Evolutionary conservation across 2,888 invertebrate species (phyloP).

Genomic region (Serripes groenlandicus): DNA sequence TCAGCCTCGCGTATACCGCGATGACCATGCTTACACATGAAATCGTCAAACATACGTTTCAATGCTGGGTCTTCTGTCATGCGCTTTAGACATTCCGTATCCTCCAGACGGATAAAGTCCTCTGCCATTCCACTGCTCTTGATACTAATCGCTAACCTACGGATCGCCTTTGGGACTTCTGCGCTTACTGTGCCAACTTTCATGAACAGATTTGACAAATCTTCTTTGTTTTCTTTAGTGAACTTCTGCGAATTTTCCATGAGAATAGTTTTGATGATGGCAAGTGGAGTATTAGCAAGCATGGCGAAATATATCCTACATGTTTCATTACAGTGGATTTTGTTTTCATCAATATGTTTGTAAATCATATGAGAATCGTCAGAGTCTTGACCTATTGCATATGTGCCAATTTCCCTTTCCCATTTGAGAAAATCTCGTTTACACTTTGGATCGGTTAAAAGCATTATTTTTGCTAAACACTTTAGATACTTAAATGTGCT

Average conservation of each 20-base stretch:
- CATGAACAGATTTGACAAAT: background rate
- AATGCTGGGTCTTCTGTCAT: background rate
- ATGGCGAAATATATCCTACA: background rate
- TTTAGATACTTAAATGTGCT: background rate
- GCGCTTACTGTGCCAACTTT: slow-evolving; percentile 11
- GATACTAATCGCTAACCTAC: slow-evolving; percentile 11
- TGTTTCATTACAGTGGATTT: too few relatives aligned
- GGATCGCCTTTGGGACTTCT: slow-evolving; percentile 26
- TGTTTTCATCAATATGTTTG: background rate
- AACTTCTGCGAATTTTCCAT: background rate
- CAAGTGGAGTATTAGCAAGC: background rate
- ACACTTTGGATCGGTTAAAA: background rate
- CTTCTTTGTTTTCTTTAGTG: slow-evolving; percentile 10
- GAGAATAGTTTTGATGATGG: background rate
- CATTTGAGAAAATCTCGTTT: background rate
- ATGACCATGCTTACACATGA: slow-evolving; percentile 91
- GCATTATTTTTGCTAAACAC: background rate
- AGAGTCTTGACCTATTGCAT: background rate
- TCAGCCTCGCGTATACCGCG: slow-evolving; percentile 88
- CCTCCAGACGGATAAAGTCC: background rate
- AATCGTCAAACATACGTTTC: slow-evolving; percentile 77
- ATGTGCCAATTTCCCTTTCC: background rate
- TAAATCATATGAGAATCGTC: background rate
- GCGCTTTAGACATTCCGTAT: background rate
- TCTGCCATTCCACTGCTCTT: background rate